phyloP scores from a whole-genome alignment of 64 coral and sea anemone species.

The Astreopora myriophthalma region DNA sequence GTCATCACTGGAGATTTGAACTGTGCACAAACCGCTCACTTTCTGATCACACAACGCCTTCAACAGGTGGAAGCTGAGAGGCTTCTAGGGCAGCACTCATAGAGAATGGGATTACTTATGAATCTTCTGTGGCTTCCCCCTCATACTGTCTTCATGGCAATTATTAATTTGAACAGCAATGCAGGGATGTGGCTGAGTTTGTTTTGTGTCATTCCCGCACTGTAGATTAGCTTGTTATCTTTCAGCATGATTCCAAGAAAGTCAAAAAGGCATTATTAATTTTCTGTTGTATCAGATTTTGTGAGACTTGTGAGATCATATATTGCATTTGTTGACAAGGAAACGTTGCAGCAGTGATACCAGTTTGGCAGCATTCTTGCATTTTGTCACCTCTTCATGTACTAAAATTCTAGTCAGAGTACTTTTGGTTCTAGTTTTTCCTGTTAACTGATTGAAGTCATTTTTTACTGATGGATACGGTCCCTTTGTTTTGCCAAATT shows the following conservation, averaged over 20 bases:
- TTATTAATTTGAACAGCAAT: not conserved
- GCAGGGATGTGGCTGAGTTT: not conserved
- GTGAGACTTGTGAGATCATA: too few species aligned
- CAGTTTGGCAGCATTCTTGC: too few species aligned
- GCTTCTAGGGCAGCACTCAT: slow-evolving; percentile 43
- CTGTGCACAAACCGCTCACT: slow-evolving; percentile 91
- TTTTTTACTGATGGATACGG: not conserved
- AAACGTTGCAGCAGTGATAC: too few species aligned
- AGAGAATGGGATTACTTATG: not conserved
- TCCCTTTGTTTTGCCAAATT: not conserved
- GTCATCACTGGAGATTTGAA: slow-evolving; percentile 97
- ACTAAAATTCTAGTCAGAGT: not conserved
- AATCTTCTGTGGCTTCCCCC: not conserved
- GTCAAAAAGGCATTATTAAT: too few species aligned
- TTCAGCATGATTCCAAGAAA: not conserved
- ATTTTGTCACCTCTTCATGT: not conserved
- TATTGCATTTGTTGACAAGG: too few species aligned
- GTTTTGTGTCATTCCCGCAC: not conserved
- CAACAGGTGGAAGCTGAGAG: slow-evolving; percentile 94
- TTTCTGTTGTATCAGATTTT: too few species aligned
- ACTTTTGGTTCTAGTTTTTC: not conserved
- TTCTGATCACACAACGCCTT: slow-evolving; percentile 92
- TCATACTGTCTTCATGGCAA: too few species aligned
- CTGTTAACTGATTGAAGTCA: not conserved
- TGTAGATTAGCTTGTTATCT: not conserved